These are phyloP conservation scores for Orestias chungarensis DNA, from an alignment of 2,797 vertebrate genomes.

Conservation along the genomic window DNA sequence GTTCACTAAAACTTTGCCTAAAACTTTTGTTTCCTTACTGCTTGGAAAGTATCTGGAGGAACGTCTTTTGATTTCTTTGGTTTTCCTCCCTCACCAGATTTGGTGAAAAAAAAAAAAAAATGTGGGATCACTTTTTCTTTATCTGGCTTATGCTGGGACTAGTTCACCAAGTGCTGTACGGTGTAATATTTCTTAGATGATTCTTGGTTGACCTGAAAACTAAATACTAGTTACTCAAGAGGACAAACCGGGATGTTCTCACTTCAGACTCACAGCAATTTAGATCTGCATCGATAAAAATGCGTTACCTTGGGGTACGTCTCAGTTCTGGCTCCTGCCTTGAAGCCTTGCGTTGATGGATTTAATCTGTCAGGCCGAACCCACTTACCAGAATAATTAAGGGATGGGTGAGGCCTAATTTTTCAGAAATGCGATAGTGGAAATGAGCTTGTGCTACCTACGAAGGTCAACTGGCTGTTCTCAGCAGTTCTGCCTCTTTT, in stretches of 20 bases:
- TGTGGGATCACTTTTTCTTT: conserved; percentile 22
- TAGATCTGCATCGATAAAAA: not conserved
- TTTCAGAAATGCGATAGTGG: conserved; percentile 6
- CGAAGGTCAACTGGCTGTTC: conserved; percentile 21
- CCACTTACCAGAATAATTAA: conserved; percentile 42
- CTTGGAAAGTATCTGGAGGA: conserved; percentile 38
- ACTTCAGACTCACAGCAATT: not conserved
- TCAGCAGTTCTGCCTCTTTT: conserved; percentile 33
- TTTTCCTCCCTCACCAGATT: not conserved
- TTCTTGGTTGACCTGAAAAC: conserved; percentile 29
- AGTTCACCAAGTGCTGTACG: conserved; percentile 37
- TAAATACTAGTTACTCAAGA: not conserved
- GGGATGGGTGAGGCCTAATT: not conserved
- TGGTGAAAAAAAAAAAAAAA: not conserved
- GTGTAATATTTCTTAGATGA: conserved; percentile 40
- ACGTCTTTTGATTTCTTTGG: not conserved
- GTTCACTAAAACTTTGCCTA: conserved; percentile 24
- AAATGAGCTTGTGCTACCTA: conserved; percentile 24
- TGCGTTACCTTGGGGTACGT: not conserved
- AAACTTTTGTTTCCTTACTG: conserved; percentile 45
- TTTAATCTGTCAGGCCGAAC: conserved; percentile 24
- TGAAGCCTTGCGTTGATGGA: conserved; percentile 9
- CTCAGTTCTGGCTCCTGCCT: conserved; percentile 4
- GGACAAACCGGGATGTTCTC: not conserved
- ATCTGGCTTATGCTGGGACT: conserved; percentile 38